These are phyloP conservation scores for Mormyrus proboscirostris DNA, from an alignment of 2,797 vertebrate species.

Conservation along the genomic window DNA sequence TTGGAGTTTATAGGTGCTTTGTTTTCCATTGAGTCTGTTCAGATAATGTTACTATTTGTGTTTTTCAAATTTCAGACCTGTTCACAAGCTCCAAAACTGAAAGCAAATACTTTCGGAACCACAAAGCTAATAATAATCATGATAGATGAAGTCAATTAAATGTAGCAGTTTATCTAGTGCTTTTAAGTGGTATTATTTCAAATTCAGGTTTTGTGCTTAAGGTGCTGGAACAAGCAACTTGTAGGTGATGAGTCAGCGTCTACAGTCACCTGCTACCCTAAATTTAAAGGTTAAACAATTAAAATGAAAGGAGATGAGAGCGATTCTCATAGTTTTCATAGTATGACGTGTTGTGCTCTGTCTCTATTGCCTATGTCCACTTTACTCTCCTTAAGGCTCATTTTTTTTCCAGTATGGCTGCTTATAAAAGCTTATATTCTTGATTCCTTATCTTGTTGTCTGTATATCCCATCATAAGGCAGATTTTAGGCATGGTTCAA, in stretches of 20 bases:
- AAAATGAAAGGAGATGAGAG: background rate
- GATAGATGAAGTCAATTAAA: background rate
- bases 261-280: background rate
- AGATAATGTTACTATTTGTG: background rate
- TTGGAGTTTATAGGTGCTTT: background rate
- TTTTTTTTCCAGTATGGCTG: background rate
- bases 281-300: background rate
- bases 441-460: background rate
- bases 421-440: background rate
- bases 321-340: background rate
- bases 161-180: background rate
- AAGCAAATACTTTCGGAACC: background rate
- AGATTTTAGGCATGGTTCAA: background rate
- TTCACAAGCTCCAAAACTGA: background rate
- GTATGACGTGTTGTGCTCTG: background rate
- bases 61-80: background rate
- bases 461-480: background rate
- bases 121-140: background rate
- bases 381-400: background rate
- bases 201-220: background rate
- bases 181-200: background rate
- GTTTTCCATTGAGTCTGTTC: background rate
- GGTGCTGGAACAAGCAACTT: background rate
- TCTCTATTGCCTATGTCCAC: background rate
- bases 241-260: background rate